These are phyloP conservation scores for Benitochromis conjunctus DNA, from an alignment of 2,113 vertebrate genomes.

Conservation along the genomic window DNA sequence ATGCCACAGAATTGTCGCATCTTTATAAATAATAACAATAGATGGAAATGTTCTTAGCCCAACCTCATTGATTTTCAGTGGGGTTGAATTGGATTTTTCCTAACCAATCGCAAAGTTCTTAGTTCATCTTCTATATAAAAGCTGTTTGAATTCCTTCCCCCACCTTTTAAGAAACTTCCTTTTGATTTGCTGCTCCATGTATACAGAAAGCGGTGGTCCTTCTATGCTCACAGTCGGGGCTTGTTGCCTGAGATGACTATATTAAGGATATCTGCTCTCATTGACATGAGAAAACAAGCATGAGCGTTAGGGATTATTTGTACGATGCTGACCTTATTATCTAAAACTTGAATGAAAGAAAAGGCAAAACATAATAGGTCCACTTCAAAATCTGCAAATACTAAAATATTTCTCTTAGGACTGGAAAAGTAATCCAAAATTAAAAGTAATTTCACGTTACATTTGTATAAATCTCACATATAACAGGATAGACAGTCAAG, in stretches of 20 bases:
- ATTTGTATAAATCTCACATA: not conserved
- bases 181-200: not conserved
- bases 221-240: not conserved
- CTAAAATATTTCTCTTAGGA: accelerated
- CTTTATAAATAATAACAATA: not conserved
- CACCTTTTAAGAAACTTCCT: not conserved
- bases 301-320: not conserved
- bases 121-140: not conserved
- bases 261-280: not conserved
- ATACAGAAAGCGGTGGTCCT: not conserved
- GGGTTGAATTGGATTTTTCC: not conserved
- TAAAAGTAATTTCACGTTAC: not conserved
- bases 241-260: not conserved
- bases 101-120: too few relatives aligned
- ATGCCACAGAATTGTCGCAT: not conserved
- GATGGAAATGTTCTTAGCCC: not conserved
- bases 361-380: not conserved
- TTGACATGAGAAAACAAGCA: too few relatives aligned
- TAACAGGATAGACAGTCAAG: not conserved
- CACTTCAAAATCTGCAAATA: not conserved
- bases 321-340: not conserved
- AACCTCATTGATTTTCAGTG: not conserved
- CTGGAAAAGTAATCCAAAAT: not conserved
- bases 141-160: not conserved
- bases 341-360: not conserved